Evolutionary conservation across 2,888 invertebrate genomes (phyloP).

Genomic region (Campaea margaritaria): DNA sequence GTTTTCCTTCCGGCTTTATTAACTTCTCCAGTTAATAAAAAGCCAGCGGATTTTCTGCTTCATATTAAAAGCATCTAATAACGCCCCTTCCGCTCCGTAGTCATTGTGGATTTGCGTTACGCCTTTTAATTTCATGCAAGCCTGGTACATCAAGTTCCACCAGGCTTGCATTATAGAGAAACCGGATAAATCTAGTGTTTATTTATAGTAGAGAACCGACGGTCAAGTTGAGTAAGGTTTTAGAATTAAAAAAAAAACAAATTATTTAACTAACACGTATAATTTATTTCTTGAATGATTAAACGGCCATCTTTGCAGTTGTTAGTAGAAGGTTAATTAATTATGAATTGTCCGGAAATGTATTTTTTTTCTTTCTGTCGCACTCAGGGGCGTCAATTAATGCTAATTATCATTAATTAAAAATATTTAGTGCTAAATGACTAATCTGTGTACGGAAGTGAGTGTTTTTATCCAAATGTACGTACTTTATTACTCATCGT

Average conservation of each 20-base stretch:
- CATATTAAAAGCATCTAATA: constrained; percentile 36
- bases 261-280: too few relatives aligned
- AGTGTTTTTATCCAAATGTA: too few relatives aligned
- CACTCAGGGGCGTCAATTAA: too few relatives aligned
- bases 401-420: too few relatives aligned
- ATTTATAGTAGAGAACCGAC: constrained; percentile 15
- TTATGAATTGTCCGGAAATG: too few relatives aligned
- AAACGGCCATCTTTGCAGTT: too few relatives aligned
- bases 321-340: too few relatives aligned
- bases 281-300: too few relatives aligned
- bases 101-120: constrained; percentile 46
- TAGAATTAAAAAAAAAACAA: not conserved
- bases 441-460: too few relatives aligned
- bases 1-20: constrained; percentile 7
- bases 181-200: not conserved
- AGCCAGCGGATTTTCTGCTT: constrained; percentile 11
- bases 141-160: constrained; percentile 36
- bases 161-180: constrained; percentile 44
- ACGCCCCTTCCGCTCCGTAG: constrained; percentile 38
- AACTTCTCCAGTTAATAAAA: constrained; percentile 15
- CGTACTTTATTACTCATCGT: too few relatives aligned
- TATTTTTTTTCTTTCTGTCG: too few relatives aligned
- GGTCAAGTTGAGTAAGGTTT: constrained; percentile 5
- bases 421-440: too few relatives aligned
- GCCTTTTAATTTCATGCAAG: constrained; percentile 48